Conservation (phyloP, 2,113 vertebrate species). For the Charadrius vociferus region DNA sequence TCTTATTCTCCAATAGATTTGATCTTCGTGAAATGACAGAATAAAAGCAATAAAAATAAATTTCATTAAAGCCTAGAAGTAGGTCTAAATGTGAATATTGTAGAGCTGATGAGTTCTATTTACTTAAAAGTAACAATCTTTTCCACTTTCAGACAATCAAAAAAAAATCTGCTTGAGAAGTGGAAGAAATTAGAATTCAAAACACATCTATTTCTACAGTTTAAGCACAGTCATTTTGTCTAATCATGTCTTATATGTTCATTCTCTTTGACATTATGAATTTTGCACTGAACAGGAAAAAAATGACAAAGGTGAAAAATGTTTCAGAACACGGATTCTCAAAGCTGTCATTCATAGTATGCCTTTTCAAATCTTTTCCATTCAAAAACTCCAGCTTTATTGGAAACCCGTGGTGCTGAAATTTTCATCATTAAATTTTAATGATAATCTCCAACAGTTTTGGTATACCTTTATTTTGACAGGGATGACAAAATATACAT, state of each 20-base stretch:
- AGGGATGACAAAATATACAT: background rate
- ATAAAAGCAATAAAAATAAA: background rate
- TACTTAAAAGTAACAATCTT: background rate
- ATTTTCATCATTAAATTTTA: constrained; percentile 3
- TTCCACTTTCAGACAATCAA: background rate
- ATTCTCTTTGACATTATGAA: background rate
- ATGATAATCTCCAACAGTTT: background rate
- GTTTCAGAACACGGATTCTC: background rate
- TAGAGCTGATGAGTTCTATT: background rate
- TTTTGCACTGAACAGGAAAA: constrained; percentile 1
- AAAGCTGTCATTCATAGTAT: constrained; percentile 8
- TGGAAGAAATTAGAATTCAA: background rate
- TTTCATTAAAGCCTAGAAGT: background rate
- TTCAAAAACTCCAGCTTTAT: background rate
- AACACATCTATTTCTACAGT: background rate
- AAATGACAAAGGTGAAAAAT: background rate
- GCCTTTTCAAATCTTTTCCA: background rate
- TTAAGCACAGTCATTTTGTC: constrained; percentile 18
- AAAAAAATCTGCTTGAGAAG: background rate
- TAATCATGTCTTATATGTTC: background rate
- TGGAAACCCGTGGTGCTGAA: background rate
- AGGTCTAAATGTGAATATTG: background rate
- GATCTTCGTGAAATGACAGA: background rate
- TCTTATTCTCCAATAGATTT: background rate
- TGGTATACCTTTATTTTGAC: background rate